Percentiles rank a stretch among this genome's conserved stretches.
Conservation (phyloP, 2,888 invertebrate genomes). For the Hypomecis punctinalis region DNA sequence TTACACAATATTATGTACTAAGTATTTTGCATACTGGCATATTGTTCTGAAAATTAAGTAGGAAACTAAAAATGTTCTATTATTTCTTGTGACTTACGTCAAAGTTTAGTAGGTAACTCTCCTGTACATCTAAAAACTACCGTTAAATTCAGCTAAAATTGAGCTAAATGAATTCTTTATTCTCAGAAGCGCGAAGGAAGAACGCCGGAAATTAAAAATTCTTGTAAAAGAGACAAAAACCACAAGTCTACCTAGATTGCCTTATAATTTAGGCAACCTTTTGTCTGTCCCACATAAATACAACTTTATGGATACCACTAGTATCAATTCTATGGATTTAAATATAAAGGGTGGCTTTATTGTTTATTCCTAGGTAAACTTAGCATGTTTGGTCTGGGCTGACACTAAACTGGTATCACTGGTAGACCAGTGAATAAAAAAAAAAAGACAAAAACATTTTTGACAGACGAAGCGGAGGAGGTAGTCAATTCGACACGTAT, state of each 20-base stretch:
- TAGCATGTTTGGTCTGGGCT: no score
- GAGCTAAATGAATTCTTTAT: constrained; percentile 29
- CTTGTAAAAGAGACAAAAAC: constrained; percentile 53
- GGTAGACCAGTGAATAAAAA: no score
- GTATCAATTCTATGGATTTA: no score
- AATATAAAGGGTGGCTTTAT: no score
- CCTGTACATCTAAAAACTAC: neutral
- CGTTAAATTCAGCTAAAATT: constrained; percentile 1
- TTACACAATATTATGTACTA: constrained; percentile 1
- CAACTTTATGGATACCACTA: no score
- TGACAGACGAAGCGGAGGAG: no score
- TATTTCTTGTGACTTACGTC: no score
- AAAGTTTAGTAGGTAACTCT: neutral
- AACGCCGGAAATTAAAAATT: constrained; percentile 75
- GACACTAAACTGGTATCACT: no score
- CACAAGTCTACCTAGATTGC: constrained; percentile 42
- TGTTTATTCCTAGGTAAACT: no score
- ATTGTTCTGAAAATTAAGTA: neutral
- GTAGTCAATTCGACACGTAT: no score
- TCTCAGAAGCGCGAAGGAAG: constrained; percentile 51
- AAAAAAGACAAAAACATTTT: no score
- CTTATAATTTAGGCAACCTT: neutral
- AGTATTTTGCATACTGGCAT: neutral
- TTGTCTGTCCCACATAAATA: neutral
- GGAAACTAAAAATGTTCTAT: neutral